phyloP scores from a whole-genome alignment of 2,797 vertebrate species.

The Sebastes diaconus region DNA sequence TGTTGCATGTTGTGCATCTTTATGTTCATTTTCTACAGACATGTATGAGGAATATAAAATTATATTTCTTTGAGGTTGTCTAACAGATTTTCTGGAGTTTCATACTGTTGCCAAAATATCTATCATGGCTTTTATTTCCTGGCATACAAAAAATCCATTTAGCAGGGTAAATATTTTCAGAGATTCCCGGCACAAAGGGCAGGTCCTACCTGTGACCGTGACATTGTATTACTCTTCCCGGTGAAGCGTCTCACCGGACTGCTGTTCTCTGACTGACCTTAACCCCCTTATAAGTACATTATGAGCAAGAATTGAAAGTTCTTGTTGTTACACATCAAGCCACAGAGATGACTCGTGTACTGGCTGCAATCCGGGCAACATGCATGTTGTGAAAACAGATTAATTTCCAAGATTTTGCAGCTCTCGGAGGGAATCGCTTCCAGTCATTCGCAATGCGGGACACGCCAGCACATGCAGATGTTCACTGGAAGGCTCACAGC shows the following conservation, averaged over 20 bases:
- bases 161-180: neutral
- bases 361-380: slow-evolving; percentile 28
- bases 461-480: slow-evolving; percentile 57
- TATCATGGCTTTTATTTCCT: slow-evolving; percentile 1
- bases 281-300: slow-evolving; percentile 2
- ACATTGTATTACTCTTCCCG: slow-evolving; percentile 7
- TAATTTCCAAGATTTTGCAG: slow-evolving; percentile 32
- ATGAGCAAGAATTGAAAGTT: neutral
- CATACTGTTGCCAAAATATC: neutral
- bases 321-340: neutral
- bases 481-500: slow-evolving; percentile 34
- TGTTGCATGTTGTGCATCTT: neutral
- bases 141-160: slow-evolving; percentile 1
- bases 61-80: slow-evolving; percentile 5
- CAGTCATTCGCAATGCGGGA: slow-evolving; percentile 56
- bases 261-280: slow-evolving; percentile 12
- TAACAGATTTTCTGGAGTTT: neutral
- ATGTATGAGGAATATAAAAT: neutral
- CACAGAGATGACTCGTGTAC: slow-evolving; percentile 24
- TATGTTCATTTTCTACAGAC: neutral
- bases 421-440: slow-evolving; percentile 67
- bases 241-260: neutral
- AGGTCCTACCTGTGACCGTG: slow-evolving; percentile 33
- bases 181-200: slow-evolving; percentile 5
- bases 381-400: slow-evolving; percentile 52